Conservation (phyloP, 1,140 invertebrate species). For the Halyomorpha halys region DNA sequence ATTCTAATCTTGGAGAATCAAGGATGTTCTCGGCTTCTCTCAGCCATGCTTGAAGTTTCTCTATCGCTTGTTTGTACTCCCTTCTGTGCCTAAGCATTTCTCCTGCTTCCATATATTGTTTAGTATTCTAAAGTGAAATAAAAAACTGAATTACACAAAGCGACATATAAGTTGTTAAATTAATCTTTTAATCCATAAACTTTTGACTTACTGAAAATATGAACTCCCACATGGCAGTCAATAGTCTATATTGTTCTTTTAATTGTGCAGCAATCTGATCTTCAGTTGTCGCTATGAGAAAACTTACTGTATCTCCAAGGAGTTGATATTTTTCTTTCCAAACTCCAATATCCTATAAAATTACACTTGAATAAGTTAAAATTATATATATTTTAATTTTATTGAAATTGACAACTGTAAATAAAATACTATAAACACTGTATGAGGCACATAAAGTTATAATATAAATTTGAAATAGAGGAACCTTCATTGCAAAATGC, state of each 20-base stretch:
- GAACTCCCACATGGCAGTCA: slow-evolving; percentile 68
- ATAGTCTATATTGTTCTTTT: slow-evolving; percentile 56
- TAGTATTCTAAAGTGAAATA: slow-evolving; percentile 44
- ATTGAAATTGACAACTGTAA: too few species aligned
- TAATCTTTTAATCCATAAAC: neutral
- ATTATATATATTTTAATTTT: too few species aligned
- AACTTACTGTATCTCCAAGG: slow-evolving; percentile 74
- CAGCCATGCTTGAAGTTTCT: slow-evolving; percentile 68
- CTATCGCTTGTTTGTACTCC: slow-evolving; percentile 66
- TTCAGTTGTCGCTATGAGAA: slow-evolving; percentile 76
- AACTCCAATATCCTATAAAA: slow-evolving; percentile 59
- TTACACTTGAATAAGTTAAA: too few species aligned
- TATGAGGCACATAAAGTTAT: too few species aligned
- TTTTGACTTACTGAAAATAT: slow-evolving; percentile 53
- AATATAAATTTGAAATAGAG: too few species aligned
- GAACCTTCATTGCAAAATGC: too few species aligned
- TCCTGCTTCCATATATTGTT: slow-evolving; percentile 78
- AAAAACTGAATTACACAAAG: neutral
- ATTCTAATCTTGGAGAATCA: slow-evolving; percentile 52
- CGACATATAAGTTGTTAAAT: neutral
- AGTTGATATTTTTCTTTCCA: slow-evolving; percentile 82
- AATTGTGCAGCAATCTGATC: slow-evolving; percentile 66
- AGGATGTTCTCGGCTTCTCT: slow-evolving; percentile 60
- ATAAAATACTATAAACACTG: too few species aligned
- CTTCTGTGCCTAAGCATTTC: slow-evolving; percentile 70